Conservation (phyloP, 2,113 vertebrate species). For the Aldabrachelys gigantea region DNA sequence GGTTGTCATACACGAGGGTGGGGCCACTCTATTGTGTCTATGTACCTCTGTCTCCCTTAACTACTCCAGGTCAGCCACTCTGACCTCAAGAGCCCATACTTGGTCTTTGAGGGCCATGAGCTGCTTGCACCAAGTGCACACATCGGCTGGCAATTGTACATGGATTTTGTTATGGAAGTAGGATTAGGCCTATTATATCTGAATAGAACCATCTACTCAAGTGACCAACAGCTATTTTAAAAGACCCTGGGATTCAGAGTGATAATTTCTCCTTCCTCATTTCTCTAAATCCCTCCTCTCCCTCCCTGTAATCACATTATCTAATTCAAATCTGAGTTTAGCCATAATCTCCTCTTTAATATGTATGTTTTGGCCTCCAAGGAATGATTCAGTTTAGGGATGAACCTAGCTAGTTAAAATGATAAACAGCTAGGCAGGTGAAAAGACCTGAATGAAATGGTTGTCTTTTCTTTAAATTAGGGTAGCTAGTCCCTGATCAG, state of each 20-base stretch:
- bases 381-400: neutral
- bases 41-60: neutral
- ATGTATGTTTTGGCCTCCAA: neutral
- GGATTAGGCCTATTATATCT: neutral
- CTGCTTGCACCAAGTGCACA: neutral
- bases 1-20: neutral
- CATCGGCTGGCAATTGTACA: no score
- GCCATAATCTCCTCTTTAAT: neutral
- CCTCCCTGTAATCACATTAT: neutral
- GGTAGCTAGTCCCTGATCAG: fast-evolving
- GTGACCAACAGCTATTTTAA: neutral
- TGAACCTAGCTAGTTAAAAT: neutral
- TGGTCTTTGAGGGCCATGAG: neutral
- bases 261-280: neutral
- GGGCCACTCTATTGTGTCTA: neutral
- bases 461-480: neutral
- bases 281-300: neutral
- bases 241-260: neutral
- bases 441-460: neutral
- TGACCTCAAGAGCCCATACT: neutral
- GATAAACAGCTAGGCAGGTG: neutral
- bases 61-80: neutral
- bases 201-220: neutral
- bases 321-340: neutral
- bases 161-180: neutral